phyloP scores from a whole-genome alignment of 2,113 vertebrate genomes.

The Hemichromis elongatus region DNA sequence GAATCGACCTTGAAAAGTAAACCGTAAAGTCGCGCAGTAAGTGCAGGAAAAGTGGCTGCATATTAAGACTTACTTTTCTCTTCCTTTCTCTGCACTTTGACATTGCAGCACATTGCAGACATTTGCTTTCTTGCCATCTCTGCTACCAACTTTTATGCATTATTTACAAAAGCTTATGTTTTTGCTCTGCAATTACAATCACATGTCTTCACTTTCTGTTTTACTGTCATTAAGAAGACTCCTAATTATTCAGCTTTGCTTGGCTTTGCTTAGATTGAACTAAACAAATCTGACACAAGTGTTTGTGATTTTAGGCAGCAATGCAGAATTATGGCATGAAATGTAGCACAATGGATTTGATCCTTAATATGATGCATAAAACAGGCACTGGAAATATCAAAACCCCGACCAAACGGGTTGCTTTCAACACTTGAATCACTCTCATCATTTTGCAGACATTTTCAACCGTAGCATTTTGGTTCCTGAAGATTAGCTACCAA shows the following conservation, averaged over 20 bases:
- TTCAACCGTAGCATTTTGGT: background rate
- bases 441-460: background rate
- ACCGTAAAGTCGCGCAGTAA: background rate
- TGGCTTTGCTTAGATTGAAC: background rate
- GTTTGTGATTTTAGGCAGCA: background rate
- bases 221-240: background rate
- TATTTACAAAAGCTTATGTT: background rate
- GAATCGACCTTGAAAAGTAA: background rate
- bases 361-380: background rate
- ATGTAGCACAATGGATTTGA: background rate
- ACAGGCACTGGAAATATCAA: background rate
- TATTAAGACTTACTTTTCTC: background rate
- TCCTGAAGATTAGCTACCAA: background rate
- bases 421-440: background rate
- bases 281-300: background rate
- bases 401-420: background rate
- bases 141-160: background rate
- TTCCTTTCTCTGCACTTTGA: background rate
- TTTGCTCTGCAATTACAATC: background rate
- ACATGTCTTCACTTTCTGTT: background rate
- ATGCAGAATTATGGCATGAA: background rate
- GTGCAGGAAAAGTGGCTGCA: background rate
- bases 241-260: background rate
- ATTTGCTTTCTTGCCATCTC: background rate
- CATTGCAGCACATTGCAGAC: background rate